Base-by-base conservation (phyloP, 2,113 vertebrate genomes). In the Nothoprocta perdicaria region DNA sequence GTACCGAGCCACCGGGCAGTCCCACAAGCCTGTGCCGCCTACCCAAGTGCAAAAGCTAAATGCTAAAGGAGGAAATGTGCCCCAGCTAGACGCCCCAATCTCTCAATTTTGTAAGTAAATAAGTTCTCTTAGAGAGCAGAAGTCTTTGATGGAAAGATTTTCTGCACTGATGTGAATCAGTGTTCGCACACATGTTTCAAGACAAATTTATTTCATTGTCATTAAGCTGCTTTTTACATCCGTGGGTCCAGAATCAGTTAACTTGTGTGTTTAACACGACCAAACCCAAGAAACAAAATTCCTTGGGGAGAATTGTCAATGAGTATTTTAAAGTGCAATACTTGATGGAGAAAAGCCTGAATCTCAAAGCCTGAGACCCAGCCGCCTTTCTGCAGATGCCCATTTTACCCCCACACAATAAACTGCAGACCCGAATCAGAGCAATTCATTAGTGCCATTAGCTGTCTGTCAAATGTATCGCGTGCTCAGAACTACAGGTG, bases 1-100 rank as follows among this genome's bases (percentile, higher is more conserved):
- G 99, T 99, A 99, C 85, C 97, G 99, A 90, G 99, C 99, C 91
- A 99, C 99, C 0, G 99, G 99, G 48, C 99, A 99, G 96, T 99
- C 99, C 4, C 99, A 99, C 97, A 99, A 99, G 95, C 99, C 99
- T 15, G 97, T 99, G 52, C 99, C 99, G 3, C 99, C 99, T 7
- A 99, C 99, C 58, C 99, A 99, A 97, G 99, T 99, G 92, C 99
- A 99, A 97, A 99, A 99, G 89, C 99, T 99, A 92, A 99, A 99
- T 33, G 98, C 99, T 68, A 99, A 98, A 97, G 98, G 99, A 88
- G 98, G 99, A 85, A 98, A 98, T 3, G 98, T 98, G 7, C 99
- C 99, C 40, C 99, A 99, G 97, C 97, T 99, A 26, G 99, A 99
- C 0, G 99, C 99, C 12, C 99, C 99, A 55, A 99, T 99, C 97